A percentile compares a stretch with the other conserved stretches of the same genome.
phyloP scores from a whole-genome alignment of 30 jellyfish, hydroid and myxozoan genomes.

The Cassiopea andromeda region DNA sequence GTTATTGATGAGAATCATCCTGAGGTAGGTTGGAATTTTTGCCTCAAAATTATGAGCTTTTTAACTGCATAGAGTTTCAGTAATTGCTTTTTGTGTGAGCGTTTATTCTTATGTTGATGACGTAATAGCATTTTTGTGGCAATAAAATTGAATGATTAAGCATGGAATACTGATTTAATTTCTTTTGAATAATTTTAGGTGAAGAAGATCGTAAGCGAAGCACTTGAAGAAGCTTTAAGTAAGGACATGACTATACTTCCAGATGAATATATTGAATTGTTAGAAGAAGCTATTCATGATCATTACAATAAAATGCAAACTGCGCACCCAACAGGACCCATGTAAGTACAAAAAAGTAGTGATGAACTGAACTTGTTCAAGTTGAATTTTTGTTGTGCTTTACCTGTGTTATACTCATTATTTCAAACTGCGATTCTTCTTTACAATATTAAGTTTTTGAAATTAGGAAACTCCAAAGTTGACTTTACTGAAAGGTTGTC shows the following conservation, averaged over 20 bases:
- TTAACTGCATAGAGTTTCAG: no score
- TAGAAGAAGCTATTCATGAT: conserved; percentile 70
- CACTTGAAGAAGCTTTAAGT: conserved; percentile 57
- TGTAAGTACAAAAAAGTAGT: conserved; percentile 12
- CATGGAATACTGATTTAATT: neutral
- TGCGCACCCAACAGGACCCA: conserved; percentile 47
- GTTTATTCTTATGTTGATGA: no score
- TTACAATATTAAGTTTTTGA: no score
- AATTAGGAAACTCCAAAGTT: no score
- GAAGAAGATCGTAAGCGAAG: conserved; percentile 62
- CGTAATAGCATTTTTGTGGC: no score
- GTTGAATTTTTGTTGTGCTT: neutral
- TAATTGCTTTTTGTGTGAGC: no score
- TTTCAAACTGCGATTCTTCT: no score
- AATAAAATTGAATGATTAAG: no score
- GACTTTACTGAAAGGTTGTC: neutral
- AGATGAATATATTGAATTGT: conserved; percentile 74
- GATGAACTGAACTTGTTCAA: neutral
- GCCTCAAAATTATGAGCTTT: neutral
- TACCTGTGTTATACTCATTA: neutral
- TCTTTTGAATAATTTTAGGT: conserved; percentile 4
- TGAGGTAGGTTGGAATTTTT: conserved; percentile 17
- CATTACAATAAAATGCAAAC: conserved; percentile 56
- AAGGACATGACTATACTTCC: conserved; percentile 54
- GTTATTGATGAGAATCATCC: conserved; percentile 75